Evolutionary conservation across 2,888 invertebrate species (phyloP), one percentile per base, ranked within the genome.

Genomic region (Synergus itoensis): DNA sequence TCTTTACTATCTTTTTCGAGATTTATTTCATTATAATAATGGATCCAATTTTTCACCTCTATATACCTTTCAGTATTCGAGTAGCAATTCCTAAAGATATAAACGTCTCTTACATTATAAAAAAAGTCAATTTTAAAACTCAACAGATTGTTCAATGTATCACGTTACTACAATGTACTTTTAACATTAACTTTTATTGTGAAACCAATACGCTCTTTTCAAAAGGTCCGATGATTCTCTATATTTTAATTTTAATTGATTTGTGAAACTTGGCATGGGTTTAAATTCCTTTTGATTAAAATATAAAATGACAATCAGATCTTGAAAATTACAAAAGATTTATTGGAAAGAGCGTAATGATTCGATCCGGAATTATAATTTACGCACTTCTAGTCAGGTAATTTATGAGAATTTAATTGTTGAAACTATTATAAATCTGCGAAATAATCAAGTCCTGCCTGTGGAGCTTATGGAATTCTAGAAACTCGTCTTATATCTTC

Each of bases 381-480:
- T 62, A 28, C 28, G 28, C 28, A 48, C 8, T 53, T 53, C 53
- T 73, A 53, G 53, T 40, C 53, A 73, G 36, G 28, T 48, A 69
- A 53, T 40, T n/a, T 73, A 48, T n/a, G n/a, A 53, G 8, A 73
- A 53, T 53, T 73, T 28, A 73, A n/a, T 3, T 73, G 1, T 69
- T 69, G 21, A 53, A 53, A 53, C 28, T 73, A 73, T 21, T 28
- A 48, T 73, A 53, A 53, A 73, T 73, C 36, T 73, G 48, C 9
- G 36, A 69, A 53, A 73, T 73, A 48, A 36, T 36, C 63, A 57
- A 77, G 78, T 69, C 83, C 85, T 86, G 86, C 84, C 85, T 82
- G 86, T 86, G 86, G 86, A 87, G 86, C 87, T 86, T 85, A 76
- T 75, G 41, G 62, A 80, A 73, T 80, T 80, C 36, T 64, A 77